Conservation (phyloP, 2,888 invertebrate genomes). For the Amphimallon solstitiale region DNA sequence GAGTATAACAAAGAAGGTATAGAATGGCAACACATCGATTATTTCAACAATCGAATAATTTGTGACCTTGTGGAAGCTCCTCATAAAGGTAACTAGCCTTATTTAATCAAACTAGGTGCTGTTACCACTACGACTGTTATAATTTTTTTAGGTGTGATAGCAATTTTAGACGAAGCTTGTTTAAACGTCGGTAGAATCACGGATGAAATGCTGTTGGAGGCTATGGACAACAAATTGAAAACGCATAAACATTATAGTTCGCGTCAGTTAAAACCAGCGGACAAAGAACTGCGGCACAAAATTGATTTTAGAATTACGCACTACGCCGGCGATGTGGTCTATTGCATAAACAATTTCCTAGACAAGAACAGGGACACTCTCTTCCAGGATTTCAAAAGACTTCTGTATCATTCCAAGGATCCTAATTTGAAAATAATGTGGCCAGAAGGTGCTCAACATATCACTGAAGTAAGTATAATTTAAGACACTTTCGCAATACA, state of each 20-base stretch:
- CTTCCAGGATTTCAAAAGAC: conserved; percentile 95
- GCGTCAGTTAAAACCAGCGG: conserved; percentile 82
- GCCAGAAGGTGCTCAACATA: conserved; percentile 95
- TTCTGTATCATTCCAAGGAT: conserved; percentile 86
- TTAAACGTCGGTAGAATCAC: conserved; percentile 93
- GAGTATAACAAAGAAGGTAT: conserved; percentile 97
- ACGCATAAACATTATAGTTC: conserved; percentile 92
- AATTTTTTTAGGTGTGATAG: conserved; percentile 66
- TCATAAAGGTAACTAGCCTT: conserved; percentile 76
- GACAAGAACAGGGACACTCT: conserved; percentile 98
- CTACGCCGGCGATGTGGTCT: conserved; percentile 97
- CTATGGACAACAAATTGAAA: conserved; percentile 89
- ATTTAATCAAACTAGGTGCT: too few species aligned
- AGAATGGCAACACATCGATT: conserved; percentile 93
- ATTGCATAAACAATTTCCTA: conserved; percentile 89
- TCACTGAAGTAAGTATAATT: conserved; percentile 73
- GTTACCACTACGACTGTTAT: not conserved
- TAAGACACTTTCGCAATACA: not conserved
- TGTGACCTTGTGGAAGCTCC: conserved; percentile 95
- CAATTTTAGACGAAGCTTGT: conserved; percentile 97
- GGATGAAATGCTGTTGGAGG: conserved; percentile 85
- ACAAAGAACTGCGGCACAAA: conserved; percentile 82
- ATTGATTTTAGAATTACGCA: conserved; percentile 88
- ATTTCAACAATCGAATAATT: conserved; percentile 96
- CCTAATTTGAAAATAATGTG: conserved; percentile 86